Conservation (phyloP, 2,113 vertebrate genomes). For the Seriola aureovittata region DNA sequence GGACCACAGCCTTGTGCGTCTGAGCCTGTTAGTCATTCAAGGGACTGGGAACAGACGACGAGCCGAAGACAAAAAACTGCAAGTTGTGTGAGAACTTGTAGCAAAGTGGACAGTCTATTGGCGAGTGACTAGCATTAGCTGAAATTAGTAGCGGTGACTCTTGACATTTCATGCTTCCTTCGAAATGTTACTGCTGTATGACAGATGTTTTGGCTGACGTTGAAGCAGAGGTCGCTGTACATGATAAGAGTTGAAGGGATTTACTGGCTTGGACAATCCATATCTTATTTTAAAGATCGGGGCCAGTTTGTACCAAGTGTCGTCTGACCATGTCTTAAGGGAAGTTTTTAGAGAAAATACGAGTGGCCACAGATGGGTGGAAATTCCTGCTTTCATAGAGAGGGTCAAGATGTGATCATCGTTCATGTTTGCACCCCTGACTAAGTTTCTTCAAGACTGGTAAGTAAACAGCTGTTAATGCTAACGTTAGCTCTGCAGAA, state of each 20-base stretch:
- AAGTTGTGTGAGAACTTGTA: conserved; percentile 40
- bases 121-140: conserved; percentile 8
- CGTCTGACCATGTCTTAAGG: too few species aligned
- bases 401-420: too few species aligned
- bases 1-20: conserved; percentile 6
- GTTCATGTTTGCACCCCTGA: too few species aligned
- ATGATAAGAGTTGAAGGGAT: conserved; percentile 29
- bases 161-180: conserved; percentile 21
- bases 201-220: conserved; percentile 38
- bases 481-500: too few species aligned
- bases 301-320: too few species aligned
- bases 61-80: conserved; percentile 13
- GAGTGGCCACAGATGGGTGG: too few species aligned
- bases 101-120: conserved; percentile 44
- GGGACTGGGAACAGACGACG: conserved; percentile 20
- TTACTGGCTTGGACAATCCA: background rate
- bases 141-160: conserved; percentile 26
- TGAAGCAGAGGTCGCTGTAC: background rate
- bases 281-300: too few species aligned
- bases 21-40: conserved; percentile 19
- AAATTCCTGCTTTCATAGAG: too few species aligned
- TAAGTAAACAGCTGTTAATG: too few species aligned
- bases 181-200: background rate
- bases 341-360: too few species aligned
- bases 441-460: too few species aligned